A percentile compares a stretch with the other conserved stretches of the same genome.
Evolutionary conservation across 1,140 invertebrate species (phyloP).

Genomic region (Zaprionus davidi): DNA sequence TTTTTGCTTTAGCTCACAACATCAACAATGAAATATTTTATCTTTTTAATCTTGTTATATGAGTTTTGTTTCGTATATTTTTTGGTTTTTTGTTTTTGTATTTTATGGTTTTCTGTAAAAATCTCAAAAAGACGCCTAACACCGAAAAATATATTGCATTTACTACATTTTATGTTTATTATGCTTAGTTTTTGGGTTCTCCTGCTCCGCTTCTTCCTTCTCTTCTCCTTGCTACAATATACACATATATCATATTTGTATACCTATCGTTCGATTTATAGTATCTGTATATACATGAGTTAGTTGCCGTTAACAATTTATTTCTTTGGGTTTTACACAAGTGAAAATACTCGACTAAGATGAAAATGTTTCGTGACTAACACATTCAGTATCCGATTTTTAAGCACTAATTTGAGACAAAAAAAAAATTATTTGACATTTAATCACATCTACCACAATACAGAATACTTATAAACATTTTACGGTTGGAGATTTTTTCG

Average conservation of each 20-base stretch:
- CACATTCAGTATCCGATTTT: constrained; percentile 16
- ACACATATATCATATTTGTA: constrained; percentile 13
- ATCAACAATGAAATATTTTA: constrained; percentile 84
- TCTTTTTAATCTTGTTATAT: constrained; percentile 33
- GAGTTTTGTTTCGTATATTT: constrained; percentile 41
- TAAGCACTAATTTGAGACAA: neutral
- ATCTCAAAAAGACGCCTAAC: constrained; percentile 84
- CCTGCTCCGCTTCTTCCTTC: neutral
- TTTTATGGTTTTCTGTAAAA: constrained; percentile 73
- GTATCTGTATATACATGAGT: constrained; percentile 68
- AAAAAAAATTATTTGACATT: constrained; percentile 31
- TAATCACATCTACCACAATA: constrained; percentile 57
- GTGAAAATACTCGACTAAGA: constrained; percentile 36
- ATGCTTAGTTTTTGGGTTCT: constrained; percentile 42
- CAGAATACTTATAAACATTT: constrained; percentile 40
- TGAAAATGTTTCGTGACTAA: constrained; percentile 13
- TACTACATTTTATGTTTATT: constrained; percentile 72
- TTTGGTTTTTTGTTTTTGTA: constrained; percentile 39
- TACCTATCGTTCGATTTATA: constrained; percentile 24
- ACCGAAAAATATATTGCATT: constrained; percentile 84
- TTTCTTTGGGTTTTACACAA: constrained; percentile 43
- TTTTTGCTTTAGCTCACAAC: constrained; percentile 76
- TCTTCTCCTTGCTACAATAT: constrained; percentile 27
- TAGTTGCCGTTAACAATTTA: constrained; percentile 76
- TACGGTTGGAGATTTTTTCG: constrained; percentile 10